A percentile compares a stretch with the other conserved stretches of the same genome.
phyloP scores from a whole-genome alignment of 1,140 invertebrate species.

The Ectropis grisescens region DNA sequence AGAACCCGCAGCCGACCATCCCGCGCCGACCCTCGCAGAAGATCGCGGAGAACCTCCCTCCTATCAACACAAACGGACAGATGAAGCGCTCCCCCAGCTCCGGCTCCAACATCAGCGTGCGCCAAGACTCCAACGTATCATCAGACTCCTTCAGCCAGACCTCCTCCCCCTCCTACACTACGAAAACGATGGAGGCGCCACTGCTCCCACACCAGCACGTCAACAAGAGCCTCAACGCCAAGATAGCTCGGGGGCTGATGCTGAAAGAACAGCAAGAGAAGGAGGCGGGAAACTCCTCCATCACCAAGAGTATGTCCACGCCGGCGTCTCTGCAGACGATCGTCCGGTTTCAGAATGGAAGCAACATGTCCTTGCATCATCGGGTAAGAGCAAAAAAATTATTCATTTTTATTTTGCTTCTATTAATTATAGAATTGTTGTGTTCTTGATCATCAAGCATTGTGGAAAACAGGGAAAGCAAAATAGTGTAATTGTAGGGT shows the following conservation, averaged over 20 bases:
- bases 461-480: too few species aligned
- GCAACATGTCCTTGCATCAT: slow-evolving; percentile 86
- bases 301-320: slow-evolving; percentile 85
- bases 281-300: slow-evolving; percentile 74
- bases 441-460: too few species aligned
- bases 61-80: slow-evolving; percentile 28
- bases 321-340: slow-evolving; percentile 86
- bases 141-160: slow-evolving; percentile 87
- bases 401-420: too few species aligned
- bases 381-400: too few species aligned
- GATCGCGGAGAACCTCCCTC: slow-evolving; percentile 45
- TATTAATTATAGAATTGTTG: too few species aligned
- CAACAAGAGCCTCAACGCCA: slow-evolving; percentile 58
- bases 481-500: too few species aligned
- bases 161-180: slow-evolving; percentile 84
- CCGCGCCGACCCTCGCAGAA: slow-evolving; percentile 41
- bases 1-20: slow-evolving; percentile 39
- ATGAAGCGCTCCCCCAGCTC: slow-evolving; percentile 64
- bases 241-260: slow-evolving; percentile 48
- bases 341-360: slow-evolving; percentile 83
- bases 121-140: slow-evolving; percentile 85
- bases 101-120: slow-evolving; percentile 71
- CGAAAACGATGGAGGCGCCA: slow-evolving; percentile 86
- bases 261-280: slow-evolving; percentile 78
- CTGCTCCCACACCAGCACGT: slow-evolving; percentile 74